phyloP scores from a whole-genome alignment of 2,797 vertebrate genomes.

The Graptemys geographica region DNA sequence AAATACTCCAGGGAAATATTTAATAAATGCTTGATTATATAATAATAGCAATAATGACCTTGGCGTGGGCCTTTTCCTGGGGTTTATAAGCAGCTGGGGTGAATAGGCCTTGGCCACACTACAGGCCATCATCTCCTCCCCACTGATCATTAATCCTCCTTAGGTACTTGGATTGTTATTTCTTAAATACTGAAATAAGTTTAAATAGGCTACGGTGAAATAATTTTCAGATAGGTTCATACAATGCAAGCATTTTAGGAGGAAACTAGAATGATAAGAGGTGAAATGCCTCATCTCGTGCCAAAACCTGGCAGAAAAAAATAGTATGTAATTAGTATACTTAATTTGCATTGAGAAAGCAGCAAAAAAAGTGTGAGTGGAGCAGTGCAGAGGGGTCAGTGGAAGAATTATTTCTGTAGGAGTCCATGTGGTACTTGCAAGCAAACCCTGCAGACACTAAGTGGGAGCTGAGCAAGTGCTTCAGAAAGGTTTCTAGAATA shows the following conservation, averaged over 20 bases:
- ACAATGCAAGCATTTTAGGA: background rate
- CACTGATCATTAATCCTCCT: conserved; percentile 6
- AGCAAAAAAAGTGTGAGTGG: background rate
- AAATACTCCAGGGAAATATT: background rate
- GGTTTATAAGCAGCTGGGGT: background rate
- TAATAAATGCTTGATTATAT: conserved; percentile 9
- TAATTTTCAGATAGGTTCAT: conserved; percentile 2
- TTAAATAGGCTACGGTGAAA: background rate
- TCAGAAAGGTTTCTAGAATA: conserved; percentile 17
- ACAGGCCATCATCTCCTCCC: background rate
- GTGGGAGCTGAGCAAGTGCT: background rate
- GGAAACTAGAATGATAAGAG: background rate
- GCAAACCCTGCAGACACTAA: background rate
- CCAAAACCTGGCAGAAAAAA: background rate
- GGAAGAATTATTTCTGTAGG: background rate
- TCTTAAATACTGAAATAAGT: background rate
- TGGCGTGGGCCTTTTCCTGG: background rate
- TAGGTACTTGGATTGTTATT: conserved; percentile 21
- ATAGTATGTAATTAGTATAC: background rate
- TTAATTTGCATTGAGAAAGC: background rate
- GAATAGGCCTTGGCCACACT: background rate
- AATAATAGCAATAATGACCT: background rate
- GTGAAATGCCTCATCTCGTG: background rate
- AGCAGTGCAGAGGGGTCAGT: background rate
- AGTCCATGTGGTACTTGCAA: background rate